These are phyloP conservation scores for Stomatorhinus ivindoensis DNA, from an alignment of 2,113 vertebrate genomes.

Conservation along the genomic window DNA sequence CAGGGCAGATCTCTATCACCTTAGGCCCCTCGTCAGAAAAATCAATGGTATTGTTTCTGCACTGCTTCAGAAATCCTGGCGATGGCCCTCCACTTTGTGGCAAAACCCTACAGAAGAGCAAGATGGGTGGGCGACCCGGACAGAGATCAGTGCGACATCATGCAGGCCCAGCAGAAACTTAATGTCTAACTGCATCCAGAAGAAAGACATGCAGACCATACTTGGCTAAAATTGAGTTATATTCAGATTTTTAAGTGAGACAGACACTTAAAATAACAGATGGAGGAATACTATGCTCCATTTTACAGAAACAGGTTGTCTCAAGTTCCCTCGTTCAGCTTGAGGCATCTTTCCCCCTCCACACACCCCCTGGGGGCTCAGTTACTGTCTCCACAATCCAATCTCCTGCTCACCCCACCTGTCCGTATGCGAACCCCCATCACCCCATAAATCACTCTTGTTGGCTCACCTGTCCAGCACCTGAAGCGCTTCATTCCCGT, in stretches of 20 bases:
- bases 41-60: not conserved
- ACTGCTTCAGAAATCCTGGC: not conserved
- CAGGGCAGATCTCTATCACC: not conserved
- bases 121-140: not conserved
- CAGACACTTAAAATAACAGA: not conserved
- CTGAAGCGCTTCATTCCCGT: not conserved
- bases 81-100: not conserved
- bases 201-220: not conserved
- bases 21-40: not conserved
- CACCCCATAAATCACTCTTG: constrained; percentile 10
- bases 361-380: not conserved
- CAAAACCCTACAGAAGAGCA: not conserved
- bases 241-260: not conserved
- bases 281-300: not conserved
- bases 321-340: constrained; percentile 4
- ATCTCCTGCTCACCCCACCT: constrained; percentile 18
- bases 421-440: not conserved
- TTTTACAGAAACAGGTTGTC: not conserved
- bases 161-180: not conserved
- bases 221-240: not conserved
- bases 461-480: constrained; percentile 16
- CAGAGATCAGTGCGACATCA: not conserved
- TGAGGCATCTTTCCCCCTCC: not conserved
- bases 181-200: not conserved
- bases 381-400: not conserved